Evolutionary conservation across 2,113 vertebrate genomes (phyloP), one percentile per base, ranked within the genome.

Genomic region (Dissostichus mawsoni): DNA sequence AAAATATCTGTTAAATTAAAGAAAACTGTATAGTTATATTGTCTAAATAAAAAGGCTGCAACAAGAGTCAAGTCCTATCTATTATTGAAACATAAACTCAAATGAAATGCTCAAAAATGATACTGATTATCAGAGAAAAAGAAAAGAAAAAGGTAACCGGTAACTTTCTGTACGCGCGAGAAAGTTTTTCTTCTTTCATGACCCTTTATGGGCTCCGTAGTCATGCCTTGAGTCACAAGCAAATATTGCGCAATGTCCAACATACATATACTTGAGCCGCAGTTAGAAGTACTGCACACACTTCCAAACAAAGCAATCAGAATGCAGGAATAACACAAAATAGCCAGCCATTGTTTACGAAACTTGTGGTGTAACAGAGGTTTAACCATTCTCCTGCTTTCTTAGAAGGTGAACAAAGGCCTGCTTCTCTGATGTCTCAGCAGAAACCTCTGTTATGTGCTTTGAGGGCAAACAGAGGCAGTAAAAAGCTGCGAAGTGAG

Each of bases 361-460:
- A 9, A 8, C 64, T 79, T 11, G 18, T 17, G 53, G 78, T 5
- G 53, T 5, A 41, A 86, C 76, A 11, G 74, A 74, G 53, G 25
- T 75, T 72, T 78, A 50, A 36, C n/a, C 52, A 2, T 55, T 56
- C 48, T 69, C 63, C 79, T 83, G 55, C 55, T 0, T 47, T 77
- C 65, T 25, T 48, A 33, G 71, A 85, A 74, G 76, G 78, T 84
- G 73, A 82, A 63, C 0, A 18, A n/a, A 7, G 25, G 2, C 59
- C 50, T 45, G 68, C 44, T n/a, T 66, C 29, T 67, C 67, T 45
- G 48, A 80, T 56, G 23, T 76, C 55, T 9, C 14, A 74, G 57
- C 48, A 57, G 33, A 66, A 84, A 69, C 41, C 2, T 6, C 47
- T 1, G 47, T 1, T 23, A 8, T 61, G 2, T 41, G 65, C 48